Percentiles rank a stretch among this genome's conserved stretches.
Conservation (phyloP, 2,888 invertebrate genomes). For the Euplagia quadripunctaria region DNA sequence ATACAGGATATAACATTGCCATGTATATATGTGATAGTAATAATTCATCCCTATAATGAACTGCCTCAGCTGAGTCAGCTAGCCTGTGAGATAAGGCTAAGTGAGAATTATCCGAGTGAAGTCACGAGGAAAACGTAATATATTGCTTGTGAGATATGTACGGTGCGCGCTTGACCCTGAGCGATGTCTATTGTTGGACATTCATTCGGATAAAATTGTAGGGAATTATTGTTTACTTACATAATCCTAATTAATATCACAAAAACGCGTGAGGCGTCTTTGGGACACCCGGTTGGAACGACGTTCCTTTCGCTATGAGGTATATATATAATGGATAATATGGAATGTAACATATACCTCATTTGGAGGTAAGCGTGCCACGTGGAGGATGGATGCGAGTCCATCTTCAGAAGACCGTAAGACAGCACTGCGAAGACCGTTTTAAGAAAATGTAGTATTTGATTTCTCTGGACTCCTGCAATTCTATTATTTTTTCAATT, state of each 20-base stretch:
- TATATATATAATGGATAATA: no score
- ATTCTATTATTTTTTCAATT: no score
- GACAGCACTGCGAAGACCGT: no score
- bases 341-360: no score
- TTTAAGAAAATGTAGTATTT: no score
- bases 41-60: not conserved
- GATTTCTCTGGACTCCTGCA: no score
- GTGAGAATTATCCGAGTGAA: slow-evolving; percentile 10
- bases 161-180: not conserved
- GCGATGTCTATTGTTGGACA: not conserved
- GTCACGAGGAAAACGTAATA: slow-evolving; percentile 4
- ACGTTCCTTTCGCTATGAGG: no score
- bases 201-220: not conserved
- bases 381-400: no score
- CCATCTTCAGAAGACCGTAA: no score
- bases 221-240: not conserved
- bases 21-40: not conserved
- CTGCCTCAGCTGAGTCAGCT: slow-evolving; percentile 1
- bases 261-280: not conserved
- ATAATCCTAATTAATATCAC: not conserved
- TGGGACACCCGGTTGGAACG: no score
- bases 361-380: no score
- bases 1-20: not conserved
- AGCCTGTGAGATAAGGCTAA: not conserved
- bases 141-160: not conserved